Percentiles rank a stretch among this genome's conserved stretches.
These are phyloP conservation scores for Calephelis nemesis DNA, from an alignment of 1,140 invertebrate genomes.

Conservation along the genomic window DNA sequence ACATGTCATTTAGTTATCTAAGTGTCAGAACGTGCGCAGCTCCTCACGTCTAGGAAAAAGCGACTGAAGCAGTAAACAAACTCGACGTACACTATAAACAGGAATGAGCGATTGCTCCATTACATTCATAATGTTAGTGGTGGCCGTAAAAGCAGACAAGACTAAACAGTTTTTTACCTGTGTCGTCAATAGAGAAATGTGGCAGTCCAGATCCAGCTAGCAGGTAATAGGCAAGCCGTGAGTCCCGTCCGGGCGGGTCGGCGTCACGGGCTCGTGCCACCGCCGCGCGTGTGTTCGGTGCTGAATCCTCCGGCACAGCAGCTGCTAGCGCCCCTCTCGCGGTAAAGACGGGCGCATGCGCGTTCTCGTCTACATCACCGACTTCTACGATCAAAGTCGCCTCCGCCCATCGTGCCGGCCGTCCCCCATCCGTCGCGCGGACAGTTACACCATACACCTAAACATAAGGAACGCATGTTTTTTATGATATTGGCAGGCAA, in stretches of 20 bases:
- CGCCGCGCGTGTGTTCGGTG: constrained; percentile 51
- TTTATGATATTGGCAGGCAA: neutral
- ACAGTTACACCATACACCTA: constrained; percentile 91
- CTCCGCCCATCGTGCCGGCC: constrained; percentile 86
- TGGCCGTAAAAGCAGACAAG: neutral
- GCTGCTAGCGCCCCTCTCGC: constrained; percentile 87
- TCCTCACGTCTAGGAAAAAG: too few species aligned
- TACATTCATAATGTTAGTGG: too few species aligned
- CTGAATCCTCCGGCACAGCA: constrained; percentile 84
- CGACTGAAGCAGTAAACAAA: too few species aligned
- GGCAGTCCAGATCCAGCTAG: constrained; percentile 94
- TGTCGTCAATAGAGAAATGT: constrained; percentile 92
- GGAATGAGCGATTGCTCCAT: too few species aligned
- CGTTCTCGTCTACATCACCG: constrained; percentile 96
- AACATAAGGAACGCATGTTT: neutral
- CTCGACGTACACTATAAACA: too few species aligned
- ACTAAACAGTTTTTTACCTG: constrained; percentile 82
- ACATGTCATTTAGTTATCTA: too few species aligned
- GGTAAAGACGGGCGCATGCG: constrained; percentile 89
- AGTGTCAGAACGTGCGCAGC: too few species aligned
- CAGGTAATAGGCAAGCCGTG: constrained; percentile 91
- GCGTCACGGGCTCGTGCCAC: constrained; percentile 87
- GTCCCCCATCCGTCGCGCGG: constrained; percentile 89
- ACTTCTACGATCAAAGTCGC: constrained; percentile 91
- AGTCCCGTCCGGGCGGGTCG: constrained; percentile 88